These are phyloP conservation scores for Camptogramma bilineatum DNA, from an alignment of 2,888 invertebrate species.

Conservation along the genomic window DNA sequence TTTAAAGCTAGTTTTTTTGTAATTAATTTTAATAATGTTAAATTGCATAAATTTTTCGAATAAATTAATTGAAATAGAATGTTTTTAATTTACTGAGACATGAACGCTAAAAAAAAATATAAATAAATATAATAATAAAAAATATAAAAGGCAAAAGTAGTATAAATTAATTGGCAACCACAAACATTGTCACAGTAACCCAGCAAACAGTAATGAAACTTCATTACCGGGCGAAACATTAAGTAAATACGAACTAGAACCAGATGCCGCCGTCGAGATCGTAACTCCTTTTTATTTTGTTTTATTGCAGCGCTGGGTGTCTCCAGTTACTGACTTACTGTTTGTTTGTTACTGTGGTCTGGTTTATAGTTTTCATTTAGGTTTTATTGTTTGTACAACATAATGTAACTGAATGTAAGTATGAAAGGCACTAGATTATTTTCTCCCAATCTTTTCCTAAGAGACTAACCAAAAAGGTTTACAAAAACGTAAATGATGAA, in stretches of 20 bases:
- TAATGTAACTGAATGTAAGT: not conserved
- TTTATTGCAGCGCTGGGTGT: slow-evolving; percentile 40
- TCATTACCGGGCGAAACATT: slow-evolving; percentile 40
- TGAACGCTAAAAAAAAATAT: no score
- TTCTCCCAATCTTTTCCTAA: no score
- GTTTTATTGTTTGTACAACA: not conserved
- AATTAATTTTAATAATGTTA: no score
- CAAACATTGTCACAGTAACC: slow-evolving; percentile 28
- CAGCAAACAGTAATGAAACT: slow-evolving; percentile 40
- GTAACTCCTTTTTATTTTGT: slow-evolving; percentile 50
- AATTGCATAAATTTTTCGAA: no score
- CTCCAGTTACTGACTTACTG: slow-evolving; percentile 38
- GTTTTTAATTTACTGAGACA: no score
- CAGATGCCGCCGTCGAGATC: slow-evolving; percentile 41
- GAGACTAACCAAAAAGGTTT: no score
- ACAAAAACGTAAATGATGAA: no score
- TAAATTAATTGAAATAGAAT: no score
- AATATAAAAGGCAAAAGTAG: not conserved
- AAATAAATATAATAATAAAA: no score
- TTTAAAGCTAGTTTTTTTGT: no score
- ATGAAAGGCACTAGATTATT: no score
- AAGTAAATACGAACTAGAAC: slow-evolving; percentile 44
- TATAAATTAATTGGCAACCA: slow-evolving; percentile 23
- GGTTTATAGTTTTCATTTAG: slow-evolving; percentile 37
- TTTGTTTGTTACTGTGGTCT: slow-evolving; percentile 39